These are phyloP conservation scores for Bradynema listronoti DNA, from an alignment of 1,140 invertebrate genomes.

Conservation along the genomic window DNA sequence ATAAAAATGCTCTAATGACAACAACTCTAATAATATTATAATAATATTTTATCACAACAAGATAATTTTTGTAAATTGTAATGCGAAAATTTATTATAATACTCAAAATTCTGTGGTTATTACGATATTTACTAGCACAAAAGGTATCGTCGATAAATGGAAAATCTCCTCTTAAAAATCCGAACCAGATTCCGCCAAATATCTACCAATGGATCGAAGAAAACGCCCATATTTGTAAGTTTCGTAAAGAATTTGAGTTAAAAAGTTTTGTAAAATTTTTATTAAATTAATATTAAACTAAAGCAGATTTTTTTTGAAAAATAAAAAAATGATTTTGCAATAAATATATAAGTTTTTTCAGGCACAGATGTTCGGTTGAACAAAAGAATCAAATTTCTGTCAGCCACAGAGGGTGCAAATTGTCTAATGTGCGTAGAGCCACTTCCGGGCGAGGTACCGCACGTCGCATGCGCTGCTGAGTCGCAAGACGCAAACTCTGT, in stretches of 20 bases:
- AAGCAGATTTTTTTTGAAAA: background rate
- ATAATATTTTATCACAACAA: too few relatives aligned
- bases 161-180: too few relatives aligned
- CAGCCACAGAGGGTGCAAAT: slow-evolving; percentile 35
- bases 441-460: slow-evolving; percentile 23
- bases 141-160: too few relatives aligned
- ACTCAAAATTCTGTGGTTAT: too few relatives aligned
- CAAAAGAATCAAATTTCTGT: slow-evolving; percentile 42
- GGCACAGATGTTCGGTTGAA: slow-evolving; percentile 40
- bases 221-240: slow-evolving; percentile 47
- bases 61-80: too few relatives aligned
- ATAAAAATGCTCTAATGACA: too few relatives aligned
- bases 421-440: slow-evolving; percentile 41
- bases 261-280: slow-evolving; percentile 9
- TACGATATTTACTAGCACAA: too few relatives aligned
- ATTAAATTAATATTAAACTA: slow-evolving; percentile 7
- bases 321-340: background rate
- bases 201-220: slow-evolving; percentile 48
- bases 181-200: slow-evolving; percentile 31
- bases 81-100: too few relatives aligned
- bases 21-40: too few relatives aligned
- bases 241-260: slow-evolving; percentile 1
- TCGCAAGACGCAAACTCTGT: slow-evolving; percentile 20
- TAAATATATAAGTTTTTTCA: slow-evolving; percentile 12
- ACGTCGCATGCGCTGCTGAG: slow-evolving; percentile 42